Evolutionary conservation across 1,140 invertebrate genomes (phyloP).

Genomic region (Ericerus pela): DNA sequence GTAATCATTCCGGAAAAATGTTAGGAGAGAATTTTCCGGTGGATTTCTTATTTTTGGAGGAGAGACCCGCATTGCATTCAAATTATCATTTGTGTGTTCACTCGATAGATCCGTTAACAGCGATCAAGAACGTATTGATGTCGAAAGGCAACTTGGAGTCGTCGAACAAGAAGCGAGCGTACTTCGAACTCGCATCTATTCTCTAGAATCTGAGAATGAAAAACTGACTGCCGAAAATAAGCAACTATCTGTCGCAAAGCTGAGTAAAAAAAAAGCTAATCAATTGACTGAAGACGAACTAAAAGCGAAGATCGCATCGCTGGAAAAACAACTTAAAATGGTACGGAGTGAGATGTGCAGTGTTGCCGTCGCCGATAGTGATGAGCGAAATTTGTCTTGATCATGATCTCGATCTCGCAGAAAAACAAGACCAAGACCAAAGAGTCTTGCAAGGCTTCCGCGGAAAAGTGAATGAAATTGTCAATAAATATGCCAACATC

Average conservation of each 20-base stretch:
- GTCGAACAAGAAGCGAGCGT: conserved; percentile 55
- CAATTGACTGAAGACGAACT: conserved; percentile 25
- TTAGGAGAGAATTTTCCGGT: conserved; percentile 5
- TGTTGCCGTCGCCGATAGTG: too few species aligned
- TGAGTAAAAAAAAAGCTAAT: conserved; percentile 31
- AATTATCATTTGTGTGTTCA: too few species aligned
- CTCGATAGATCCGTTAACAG: conserved; percentile 38
- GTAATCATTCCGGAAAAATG: too few species aligned
- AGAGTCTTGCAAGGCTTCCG: too few species aligned
- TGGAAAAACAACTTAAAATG: conserved; percentile 48
- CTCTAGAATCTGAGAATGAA: conserved; percentile 56
- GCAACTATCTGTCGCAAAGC: conserved; percentile 39
- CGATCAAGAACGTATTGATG: conserved; percentile 45
- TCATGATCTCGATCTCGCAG: too few species aligned
- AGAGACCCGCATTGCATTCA: too few species aligned
- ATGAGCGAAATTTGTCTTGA: too few species aligned
- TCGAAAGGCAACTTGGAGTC: conserved; percentile 53
- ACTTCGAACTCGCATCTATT: conserved; percentile 44
- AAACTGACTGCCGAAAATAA: conserved; percentile 55
- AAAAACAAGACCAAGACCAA: too few species aligned
- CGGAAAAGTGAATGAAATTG: too few species aligned
- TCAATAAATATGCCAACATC: too few species aligned
- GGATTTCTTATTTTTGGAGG: conserved; percentile 2
- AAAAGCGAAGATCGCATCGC: conserved; percentile 40
- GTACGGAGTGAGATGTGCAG: conserved; percentile 35